Conservation (phyloP, 1,140 invertebrate genomes). For the Scylla paramamosain region DNA sequence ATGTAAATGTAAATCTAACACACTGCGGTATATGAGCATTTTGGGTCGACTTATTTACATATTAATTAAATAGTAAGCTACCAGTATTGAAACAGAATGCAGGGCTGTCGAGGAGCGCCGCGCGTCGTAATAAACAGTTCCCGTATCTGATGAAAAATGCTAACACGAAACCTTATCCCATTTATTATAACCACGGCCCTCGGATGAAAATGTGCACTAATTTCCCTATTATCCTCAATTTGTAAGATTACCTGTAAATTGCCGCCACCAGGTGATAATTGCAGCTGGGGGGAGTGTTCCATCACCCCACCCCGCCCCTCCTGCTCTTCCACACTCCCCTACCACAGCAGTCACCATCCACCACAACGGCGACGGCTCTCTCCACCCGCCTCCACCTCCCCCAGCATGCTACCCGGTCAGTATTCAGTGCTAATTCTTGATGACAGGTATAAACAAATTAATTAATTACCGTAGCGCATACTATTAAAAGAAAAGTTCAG, state of each 20-base stretch:
- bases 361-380: neutral
- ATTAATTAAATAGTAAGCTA: neutral
- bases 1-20: constrained; percentile 10
- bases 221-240: constrained; percentile 5
- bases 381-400: neutral
- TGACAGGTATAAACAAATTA: neutral
- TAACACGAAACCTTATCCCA: neutral
- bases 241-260: constrained; percentile 15
- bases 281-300: neutral
- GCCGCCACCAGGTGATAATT: neutral
- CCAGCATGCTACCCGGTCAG: neutral
- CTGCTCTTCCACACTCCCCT: no score
- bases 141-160: constrained; percentile 7
- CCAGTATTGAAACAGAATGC: constrained; percentile 12
- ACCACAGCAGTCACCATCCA: neutral
- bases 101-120: neutral
- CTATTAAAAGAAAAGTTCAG: neutral
- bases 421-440: neutral
- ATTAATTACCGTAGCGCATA: neutral
- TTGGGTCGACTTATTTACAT: constrained; percentile 1
- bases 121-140: neutral
- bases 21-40: neutral
- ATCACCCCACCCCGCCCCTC: neutral
- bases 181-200: neutral
- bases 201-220: neutral